Percentiles rank a stretch among this genome's conserved stretches.
Evolutionary conservation across 2,113 vertebrate species (phyloP).

Genomic region (Nothobranchius kuhntae): DNA sequence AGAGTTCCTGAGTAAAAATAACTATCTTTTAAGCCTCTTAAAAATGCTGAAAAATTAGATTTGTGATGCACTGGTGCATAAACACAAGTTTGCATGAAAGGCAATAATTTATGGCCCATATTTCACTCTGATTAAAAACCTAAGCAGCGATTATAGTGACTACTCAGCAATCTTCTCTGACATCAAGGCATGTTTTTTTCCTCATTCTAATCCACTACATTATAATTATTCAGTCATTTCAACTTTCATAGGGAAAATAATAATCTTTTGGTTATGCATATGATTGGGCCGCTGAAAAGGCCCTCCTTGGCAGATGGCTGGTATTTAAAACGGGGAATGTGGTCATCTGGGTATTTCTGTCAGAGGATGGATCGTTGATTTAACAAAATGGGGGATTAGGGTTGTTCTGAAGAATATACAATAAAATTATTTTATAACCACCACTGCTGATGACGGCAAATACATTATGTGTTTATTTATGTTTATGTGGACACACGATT

Average conservation of each 20-base stretch:
- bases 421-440: conserved; percentile 65
- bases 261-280: conserved; percentile 81
- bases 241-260: conserved; percentile 74
- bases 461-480: conserved; percentile 9
- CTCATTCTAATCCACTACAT: conserved; percentile 80
- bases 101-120: conserved; percentile 80
- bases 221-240: conserved; percentile 83
- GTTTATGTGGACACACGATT: not conserved
- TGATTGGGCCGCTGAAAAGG: conserved; percentile 70
- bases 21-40: conserved; percentile 83
- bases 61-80: conserved; percentile 74
- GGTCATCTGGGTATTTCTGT: conserved; percentile 72
- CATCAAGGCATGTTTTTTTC: conserved; percentile 77
- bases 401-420: conserved; percentile 54
- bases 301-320: conserved; percentile 74
- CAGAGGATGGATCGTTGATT: conserved; percentile 70
- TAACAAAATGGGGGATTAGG: conserved; percentile 71
- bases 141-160: conserved; percentile 81
- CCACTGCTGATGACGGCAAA: conserved; percentile 45
- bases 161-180: conserved; percentile 81
- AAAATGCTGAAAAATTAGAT: conserved; percentile 78
- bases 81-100: conserved; percentile 81
- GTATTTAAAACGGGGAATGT: conserved; percentile 68
- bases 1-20: conserved; percentile 74
- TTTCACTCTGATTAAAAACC: conserved; percentile 83